phyloP scores from a whole-genome alignment of 2,888 invertebrate species.

The Erebia epiphron region DNA sequence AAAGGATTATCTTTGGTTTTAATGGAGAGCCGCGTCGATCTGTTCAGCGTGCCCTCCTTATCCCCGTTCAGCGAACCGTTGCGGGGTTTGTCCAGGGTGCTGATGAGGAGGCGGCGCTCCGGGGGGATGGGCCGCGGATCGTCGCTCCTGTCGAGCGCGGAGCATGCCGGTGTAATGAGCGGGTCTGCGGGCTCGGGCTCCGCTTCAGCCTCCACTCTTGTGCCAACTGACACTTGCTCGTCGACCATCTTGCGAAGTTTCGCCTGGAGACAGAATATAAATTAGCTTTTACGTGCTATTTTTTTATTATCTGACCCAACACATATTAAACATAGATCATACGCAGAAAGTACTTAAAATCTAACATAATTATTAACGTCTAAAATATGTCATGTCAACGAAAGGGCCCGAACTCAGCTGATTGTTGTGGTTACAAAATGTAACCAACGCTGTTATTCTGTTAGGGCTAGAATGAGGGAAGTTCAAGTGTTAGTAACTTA shows the following conservation, averaged over 20 bases:
- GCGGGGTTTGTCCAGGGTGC: constrained; percentile 71
- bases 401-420: too few species aligned
- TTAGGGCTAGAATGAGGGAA: too few species aligned
- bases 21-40: constrained; percentile 66
- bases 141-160: constrained; percentile 65
- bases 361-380: too few species aligned
- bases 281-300: not conserved
- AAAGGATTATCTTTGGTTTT: constrained; percentile 80
- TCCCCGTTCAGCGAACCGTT: constrained; percentile 75
- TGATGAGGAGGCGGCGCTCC: constrained; percentile 71
- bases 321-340: too few species aligned
- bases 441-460: too few species aligned
- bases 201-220: constrained; percentile 82
- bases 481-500: too few species aligned
- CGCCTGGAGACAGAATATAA: constrained; percentile 73
- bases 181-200: constrained; percentile 79
- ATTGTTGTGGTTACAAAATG: too few species aligned
- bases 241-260: constrained; percentile 95
- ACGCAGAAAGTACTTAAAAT: too few species aligned
- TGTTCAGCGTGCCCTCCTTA: constrained; percentile 72
- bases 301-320: too few species aligned
- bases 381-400: too few species aligned
- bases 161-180: constrained; percentile 80
- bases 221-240: constrained; percentile 89
- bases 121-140: constrained; percentile 70